These are phyloP conservation scores for Notodonta ziczac DNA, from an alignment of 2,888 invertebrate species.

Conservation along the genomic window DNA sequence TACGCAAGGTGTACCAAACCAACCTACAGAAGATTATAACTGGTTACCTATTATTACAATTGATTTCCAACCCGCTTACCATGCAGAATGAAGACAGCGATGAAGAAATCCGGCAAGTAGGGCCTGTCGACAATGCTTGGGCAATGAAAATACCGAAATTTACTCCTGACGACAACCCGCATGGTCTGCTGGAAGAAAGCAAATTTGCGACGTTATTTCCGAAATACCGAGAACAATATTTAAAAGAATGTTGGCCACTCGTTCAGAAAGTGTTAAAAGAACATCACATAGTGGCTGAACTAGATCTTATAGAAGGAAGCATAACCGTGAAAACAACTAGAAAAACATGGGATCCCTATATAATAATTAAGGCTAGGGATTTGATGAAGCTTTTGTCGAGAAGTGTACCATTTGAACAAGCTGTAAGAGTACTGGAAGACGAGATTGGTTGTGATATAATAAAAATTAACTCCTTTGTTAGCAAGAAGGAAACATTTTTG, in stretches of 20 bases:
- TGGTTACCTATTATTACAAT: too few relatives aligned
- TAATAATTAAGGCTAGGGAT: slow-evolving; percentile 98
- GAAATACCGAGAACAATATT: slow-evolving; percentile 97
- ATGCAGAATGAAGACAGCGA: slow-evolving; percentile 52
- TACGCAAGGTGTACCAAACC: too few relatives aligned
- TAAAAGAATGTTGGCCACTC: slow-evolving; percentile 97
- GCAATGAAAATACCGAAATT: slow-evolving; percentile 94
- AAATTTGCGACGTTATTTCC: slow-evolving; percentile 99
- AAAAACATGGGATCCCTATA: slow-evolving; percentile 99
- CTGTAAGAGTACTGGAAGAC: slow-evolving; percentile 93
- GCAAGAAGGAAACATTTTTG: slow-evolving; percentile 96
- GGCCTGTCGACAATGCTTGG: slow-evolving; percentile 94
- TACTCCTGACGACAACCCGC: slow-evolving; percentile 94
- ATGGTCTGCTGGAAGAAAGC: slow-evolving; percentile 95
- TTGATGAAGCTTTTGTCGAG: slow-evolving; percentile 97
- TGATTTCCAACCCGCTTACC: not conserved
- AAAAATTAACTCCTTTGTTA: slow-evolving; percentile 95
- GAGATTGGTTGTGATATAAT: slow-evolving; percentile 97
- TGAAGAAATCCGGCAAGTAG: slow-evolving; percentile 62
- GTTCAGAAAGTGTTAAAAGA: slow-evolving; percentile 94
- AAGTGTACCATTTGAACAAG: slow-evolving; percentile 99
- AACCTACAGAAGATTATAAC: too few relatives aligned
- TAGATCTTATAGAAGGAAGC: slow-evolving; percentile 97
- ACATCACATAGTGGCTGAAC: slow-evolving; percentile 92
- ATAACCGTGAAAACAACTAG: slow-evolving; percentile 97